Base-by-base conservation (phyloP, 2,888 invertebrate genomes). In the Pocota personata region DNA sequence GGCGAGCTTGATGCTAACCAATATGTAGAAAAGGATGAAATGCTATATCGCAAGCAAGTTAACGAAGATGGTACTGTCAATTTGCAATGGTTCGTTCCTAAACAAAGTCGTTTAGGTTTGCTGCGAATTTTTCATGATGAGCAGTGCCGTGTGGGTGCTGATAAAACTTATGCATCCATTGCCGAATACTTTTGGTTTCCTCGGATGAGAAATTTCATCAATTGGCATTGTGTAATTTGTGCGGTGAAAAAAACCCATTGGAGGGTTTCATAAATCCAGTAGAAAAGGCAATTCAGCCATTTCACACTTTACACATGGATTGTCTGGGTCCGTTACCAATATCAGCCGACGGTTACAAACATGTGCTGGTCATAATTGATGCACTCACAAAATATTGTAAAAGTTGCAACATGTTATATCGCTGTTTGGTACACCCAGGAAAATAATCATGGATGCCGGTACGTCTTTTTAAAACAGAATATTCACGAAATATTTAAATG, bases 1-100 rank as follows among this genome's bases (percentile, higher is more conserved):
- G n/a, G n/a, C n/a, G n/a, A n/a, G n/a, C n/a, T n/a, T n/a, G n/a
- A n/a, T n/a, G n/a, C n/a, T n/a, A n/a, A n/a, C n/a, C n/a, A n/a
- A n/a, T n/a, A n/a, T n/a, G n/a, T n/a, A n/a, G n/a, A n/a, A n/a
- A n/a, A n/a, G n/a, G n/a, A n/a, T n/a, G n/a, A n/a, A n/a, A n/a
- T n/a, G n/a, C n/a, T n/a, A n/a, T n/a, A n/a, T n/a, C n/a, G n/a
- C n/a, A n/a, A n/a, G n/a, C n/a, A n/a, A n/a, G n/a, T n/a, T n/a
- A n/a, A n/a, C n/a, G n/a, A n/a, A n/a, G n/a, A n/a, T n/a, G n/a
- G n/a, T n/a, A n/a, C n/a, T n/a, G 12, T 32, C 0, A 32, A 69
- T 55, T 57, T 69, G 32, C 57, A 69, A 57, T 69, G 69, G 57
- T 69, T 69, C 27, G 69, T 69, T 30, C 67, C 67, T 4, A 67